phyloP scores from a whole-genome alignment of 2,113 vertebrate genomes.

The Propithecus coquereli region DNA sequence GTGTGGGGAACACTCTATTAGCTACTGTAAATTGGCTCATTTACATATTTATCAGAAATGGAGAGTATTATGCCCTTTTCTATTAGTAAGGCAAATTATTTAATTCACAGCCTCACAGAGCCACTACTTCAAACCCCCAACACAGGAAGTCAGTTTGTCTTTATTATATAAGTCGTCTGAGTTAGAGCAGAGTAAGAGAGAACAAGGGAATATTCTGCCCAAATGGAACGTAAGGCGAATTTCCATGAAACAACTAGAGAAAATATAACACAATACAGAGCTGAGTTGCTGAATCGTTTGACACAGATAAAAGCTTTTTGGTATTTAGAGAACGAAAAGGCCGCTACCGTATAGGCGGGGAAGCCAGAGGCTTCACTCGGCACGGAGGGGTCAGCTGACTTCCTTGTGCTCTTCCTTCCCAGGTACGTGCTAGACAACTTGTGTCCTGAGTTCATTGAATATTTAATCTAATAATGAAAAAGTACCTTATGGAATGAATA shows the following conservation, averaged over 20 bases:
- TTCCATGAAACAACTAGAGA: neutral
- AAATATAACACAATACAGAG: accelerated
- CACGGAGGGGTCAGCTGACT: accelerated
- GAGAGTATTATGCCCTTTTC: neutral
- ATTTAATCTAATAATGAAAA: neutral
- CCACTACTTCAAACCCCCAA: neutral
- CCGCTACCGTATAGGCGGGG: accelerated
- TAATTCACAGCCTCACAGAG: neutral
- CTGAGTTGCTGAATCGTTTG: accelerated
- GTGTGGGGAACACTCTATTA: neutral
- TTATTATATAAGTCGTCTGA: neutral
- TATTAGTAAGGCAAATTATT: neutral
- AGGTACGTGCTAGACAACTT: accelerated
- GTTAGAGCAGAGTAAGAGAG: neutral
- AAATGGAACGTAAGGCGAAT: too few species aligned
- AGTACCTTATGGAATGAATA: neutral
- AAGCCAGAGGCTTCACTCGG: neutral
- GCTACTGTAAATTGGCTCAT: neutral
- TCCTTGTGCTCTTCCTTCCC: neutral
- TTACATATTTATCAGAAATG: slow-evolving; percentile 31
- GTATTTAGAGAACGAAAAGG: neutral
- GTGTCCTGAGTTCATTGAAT: neutral
- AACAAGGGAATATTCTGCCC: neutral
- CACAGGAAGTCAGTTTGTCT: neutral
- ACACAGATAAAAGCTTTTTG: too few species aligned